These are phyloP conservation scores for Xestia sexstrigata DNA, from an alignment of 2,888 invertebrate genomes.

Conservation along the genomic window DNA sequence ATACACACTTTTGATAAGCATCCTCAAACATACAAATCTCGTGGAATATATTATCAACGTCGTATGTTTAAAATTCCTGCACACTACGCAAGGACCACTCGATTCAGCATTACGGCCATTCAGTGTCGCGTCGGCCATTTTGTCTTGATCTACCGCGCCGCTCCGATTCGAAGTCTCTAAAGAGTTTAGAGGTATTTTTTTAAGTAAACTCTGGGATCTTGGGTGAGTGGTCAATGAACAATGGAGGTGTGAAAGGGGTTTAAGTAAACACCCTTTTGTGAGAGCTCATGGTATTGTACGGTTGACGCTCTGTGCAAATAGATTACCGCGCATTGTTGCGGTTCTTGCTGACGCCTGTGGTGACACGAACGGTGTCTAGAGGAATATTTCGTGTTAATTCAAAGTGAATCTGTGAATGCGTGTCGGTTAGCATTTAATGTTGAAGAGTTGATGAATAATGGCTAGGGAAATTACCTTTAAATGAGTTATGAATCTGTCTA, in stretches of 20 bases:
- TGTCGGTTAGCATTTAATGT: constrained; percentile 30
- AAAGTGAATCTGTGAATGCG: constrained; percentile 33
- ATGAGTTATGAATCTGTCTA: neutral
- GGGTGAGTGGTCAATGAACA: constrained; percentile 78
- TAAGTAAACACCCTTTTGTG: constrained; percentile 89
- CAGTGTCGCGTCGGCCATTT: constrained; percentile 73
- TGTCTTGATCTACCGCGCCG: constrained; percentile 68
- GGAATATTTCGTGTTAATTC: constrained; percentile 55
- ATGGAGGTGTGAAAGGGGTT: constrained; percentile 90
- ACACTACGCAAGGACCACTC: constrained; percentile 78
- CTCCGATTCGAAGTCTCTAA: constrained; percentile 47
- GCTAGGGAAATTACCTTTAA: neutral
- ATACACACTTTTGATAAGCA: constrained; percentile 62
- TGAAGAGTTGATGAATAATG: neutral
- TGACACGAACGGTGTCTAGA: constrained; percentile 52
- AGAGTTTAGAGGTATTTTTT: constrained; percentile 63
- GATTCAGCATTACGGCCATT: constrained; percentile 84
- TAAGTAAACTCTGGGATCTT: constrained; percentile 70
- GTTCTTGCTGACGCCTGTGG: constrained; percentile 70
- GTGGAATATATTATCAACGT: constrained; percentile 72
- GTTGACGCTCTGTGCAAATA: constrained; percentile 86
- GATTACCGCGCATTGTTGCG: constrained; percentile 86
- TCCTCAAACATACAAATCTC: constrained; percentile 66
- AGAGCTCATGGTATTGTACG: constrained; percentile 83
- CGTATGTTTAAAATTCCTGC: constrained; percentile 82